Percentiles rank a stretch among this genome's conserved stretches.
Conservation (phyloP, 2,888 invertebrate genomes). For the Eupithecia dodoneata region DNA sequence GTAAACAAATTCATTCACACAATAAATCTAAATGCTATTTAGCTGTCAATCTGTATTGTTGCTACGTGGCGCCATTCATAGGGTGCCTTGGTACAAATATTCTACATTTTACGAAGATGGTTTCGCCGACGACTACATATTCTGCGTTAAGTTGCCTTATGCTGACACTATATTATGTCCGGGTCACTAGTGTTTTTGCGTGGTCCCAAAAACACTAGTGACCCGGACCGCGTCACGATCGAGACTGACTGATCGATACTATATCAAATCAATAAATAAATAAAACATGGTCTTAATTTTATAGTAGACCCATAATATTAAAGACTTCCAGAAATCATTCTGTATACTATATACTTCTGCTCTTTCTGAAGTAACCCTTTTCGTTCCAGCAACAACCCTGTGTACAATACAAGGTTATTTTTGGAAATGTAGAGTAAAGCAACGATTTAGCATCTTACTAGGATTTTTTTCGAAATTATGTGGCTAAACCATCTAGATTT, state of each 20-base stretch:
- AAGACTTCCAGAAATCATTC: neutral
- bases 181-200: no score
- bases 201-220: no score
- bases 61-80: slow-evolving; percentile 25
- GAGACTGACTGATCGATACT: no score
- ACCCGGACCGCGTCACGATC: no score
- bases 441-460: neutral
- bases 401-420: neutral
- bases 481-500: neutral
- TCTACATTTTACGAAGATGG: no score
- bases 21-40: slow-evolving; percentile 28
- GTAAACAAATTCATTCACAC: slow-evolving; percentile 33
- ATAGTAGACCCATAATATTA: no score
- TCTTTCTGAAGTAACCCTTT: no score
- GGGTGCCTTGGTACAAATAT: neutral
- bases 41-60: slow-evolving; percentile 28
- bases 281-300: neutral
- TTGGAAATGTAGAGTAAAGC: neutral
- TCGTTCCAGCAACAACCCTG: neutral
- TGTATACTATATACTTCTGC: no score
- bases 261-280: neutral
- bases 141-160: no score
- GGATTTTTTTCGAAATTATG: neutral
- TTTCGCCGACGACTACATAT: no score
- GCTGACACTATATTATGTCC: no score